Conservation (phyloP, 1,140 invertebrate species). For the Polypedilum pembai region DNA sequence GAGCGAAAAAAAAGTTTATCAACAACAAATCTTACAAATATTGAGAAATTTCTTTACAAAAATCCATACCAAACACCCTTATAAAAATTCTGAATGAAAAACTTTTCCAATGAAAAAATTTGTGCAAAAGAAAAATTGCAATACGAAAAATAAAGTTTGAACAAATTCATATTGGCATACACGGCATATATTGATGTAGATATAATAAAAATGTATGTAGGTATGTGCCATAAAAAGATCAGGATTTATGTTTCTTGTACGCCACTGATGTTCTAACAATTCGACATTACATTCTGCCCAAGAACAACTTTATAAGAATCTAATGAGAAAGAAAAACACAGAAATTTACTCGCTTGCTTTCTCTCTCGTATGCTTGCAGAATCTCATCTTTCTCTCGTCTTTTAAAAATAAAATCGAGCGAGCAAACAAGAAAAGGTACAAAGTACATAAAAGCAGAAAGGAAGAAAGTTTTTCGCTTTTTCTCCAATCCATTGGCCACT, state of each 20-base stretch:
- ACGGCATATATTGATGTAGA: not conserved
- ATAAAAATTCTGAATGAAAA: not conserved
- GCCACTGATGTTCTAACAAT: no score
- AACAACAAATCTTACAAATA: slow-evolving; percentile 2
- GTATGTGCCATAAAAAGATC: not conserved
- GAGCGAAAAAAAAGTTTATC: not conserved
- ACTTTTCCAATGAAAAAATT: not conserved
- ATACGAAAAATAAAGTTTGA: not conserved
- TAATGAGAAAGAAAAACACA: slow-evolving; percentile 3
- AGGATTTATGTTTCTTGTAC: not conserved
- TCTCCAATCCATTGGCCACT: not conserved
- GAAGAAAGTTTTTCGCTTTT: not conserved
- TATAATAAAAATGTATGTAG: not conserved
- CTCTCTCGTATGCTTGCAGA: not conserved
- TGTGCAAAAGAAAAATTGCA: not conserved
- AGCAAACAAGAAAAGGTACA: not conserved
- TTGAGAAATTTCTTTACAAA: not conserved
- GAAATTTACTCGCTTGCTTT: not conserved
- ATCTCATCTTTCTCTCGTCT: not conserved
- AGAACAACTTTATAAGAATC: not conserved
- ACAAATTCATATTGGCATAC: not conserved
- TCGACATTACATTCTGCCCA: not conserved
- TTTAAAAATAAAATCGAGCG: slow-evolving; percentile 3
- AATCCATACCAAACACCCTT: not conserved
- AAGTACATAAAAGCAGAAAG: not conserved